Percentiles rank a stretch among this genome's conserved stretches.
phyloP scores from a whole-genome alignment of 2,888 invertebrate species.

The Campaea margaritaria region DNA sequence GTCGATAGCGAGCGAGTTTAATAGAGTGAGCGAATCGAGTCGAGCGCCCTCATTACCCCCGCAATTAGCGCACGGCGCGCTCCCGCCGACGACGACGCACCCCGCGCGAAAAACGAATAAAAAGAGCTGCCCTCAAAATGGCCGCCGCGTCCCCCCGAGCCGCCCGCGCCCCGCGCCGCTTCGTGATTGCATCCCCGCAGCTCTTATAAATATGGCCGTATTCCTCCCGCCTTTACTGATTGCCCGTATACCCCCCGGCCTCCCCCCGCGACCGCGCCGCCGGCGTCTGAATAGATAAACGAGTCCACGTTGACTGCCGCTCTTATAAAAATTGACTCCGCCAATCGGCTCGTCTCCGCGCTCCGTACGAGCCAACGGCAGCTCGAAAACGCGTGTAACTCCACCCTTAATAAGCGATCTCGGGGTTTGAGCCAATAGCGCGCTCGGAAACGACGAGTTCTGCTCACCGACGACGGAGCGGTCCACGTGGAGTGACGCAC shows the following conservation, averaged over 20 bases:
- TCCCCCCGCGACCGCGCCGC: slow-evolving; percentile 85
- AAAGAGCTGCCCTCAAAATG: slow-evolving; percentile 90
- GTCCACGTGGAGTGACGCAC: slow-evolving; percentile 83
- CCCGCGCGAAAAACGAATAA: slow-evolving; percentile 86
- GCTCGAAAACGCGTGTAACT: slow-evolving; percentile 76
- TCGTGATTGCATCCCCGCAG: slow-evolving; percentile 86
- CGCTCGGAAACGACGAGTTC: slow-evolving; percentile 63
- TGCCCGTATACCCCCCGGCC: slow-evolving; percentile 85
- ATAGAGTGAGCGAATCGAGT: slow-evolving; percentile 83
- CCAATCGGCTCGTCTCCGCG: slow-evolving; percentile 65
- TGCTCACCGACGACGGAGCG: slow-evolving; percentile 78
- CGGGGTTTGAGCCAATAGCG: slow-evolving; percentile 65
- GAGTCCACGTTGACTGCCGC: slow-evolving; percentile 84
- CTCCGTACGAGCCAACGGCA: slow-evolving; percentile 61
- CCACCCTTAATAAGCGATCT: slow-evolving; percentile 86
- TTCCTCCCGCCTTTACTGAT: slow-evolving; percentile 86
- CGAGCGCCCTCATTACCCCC: slow-evolving; percentile 85
- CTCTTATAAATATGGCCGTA: slow-evolving; percentile 86
- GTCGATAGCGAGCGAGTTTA: slow-evolving; percentile 83
- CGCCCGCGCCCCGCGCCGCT: slow-evolving; percentile 82
- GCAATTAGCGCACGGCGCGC: slow-evolving; percentile 84
- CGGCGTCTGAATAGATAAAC: slow-evolving; percentile 87
- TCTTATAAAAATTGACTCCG: slow-evolving; percentile 83
- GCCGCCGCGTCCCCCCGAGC: slow-evolving; percentile 86
- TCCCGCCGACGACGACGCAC: slow-evolving; percentile 81